Conservation (phyloP, 2,797 vertebrate genomes). For the Myoxocephalus aenaeus region DNA sequence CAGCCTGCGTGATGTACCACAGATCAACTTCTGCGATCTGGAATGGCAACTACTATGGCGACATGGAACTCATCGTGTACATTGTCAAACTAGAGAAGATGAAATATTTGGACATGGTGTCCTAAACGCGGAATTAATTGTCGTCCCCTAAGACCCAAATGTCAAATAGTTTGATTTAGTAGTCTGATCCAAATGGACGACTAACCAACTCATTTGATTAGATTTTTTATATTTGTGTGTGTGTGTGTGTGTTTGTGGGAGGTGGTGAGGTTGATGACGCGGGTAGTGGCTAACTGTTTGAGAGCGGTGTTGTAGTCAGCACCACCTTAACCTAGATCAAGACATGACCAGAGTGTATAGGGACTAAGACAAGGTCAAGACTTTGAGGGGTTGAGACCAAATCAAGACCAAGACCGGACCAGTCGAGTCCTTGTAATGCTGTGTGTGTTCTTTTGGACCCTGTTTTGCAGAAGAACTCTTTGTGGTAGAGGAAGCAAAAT, state of each 20-base stretch:
- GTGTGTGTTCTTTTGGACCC: not conserved
- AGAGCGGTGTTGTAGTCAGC: not conserved
- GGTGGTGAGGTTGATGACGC: not conserved
- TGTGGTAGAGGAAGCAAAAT: not conserved
- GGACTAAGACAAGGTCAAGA: not conserved
- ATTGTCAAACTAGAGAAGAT: not conserved
- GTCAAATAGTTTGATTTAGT: not conserved
- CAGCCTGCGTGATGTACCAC: not conserved
- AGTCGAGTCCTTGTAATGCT: not conserved
- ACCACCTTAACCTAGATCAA: not conserved
- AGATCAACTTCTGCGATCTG: not conserved
- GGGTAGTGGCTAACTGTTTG: not conserved
- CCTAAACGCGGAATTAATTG: not conserved
- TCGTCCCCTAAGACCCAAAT: not conserved
- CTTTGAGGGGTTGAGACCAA: not conserved
- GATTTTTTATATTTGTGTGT: not conserved
- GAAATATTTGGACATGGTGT: not conserved
- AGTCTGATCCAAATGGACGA: not conserved
- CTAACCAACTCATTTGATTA: not conserved
- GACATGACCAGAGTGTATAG: not conserved
- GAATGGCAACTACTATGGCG: not conserved
- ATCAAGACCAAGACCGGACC: not conserved
- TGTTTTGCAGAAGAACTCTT: not conserved
- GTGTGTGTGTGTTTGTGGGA: not conserved
- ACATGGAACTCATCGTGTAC: not conserved